phyloP scores from a whole-genome alignment of 2,888 invertebrate species.

The Amphipoea lucens region DNA sequence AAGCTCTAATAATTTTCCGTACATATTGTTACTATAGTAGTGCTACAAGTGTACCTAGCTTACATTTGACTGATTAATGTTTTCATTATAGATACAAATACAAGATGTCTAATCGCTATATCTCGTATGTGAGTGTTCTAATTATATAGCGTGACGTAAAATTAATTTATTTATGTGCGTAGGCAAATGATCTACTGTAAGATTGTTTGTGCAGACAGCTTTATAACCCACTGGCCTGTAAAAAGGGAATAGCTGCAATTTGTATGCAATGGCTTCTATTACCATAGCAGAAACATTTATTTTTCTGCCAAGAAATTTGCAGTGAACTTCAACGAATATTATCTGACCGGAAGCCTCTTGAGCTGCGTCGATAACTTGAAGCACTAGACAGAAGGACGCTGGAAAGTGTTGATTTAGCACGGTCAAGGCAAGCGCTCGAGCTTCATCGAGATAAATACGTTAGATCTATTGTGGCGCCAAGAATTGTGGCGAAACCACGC shows the following conservation, averaged over 20 bases:
- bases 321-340: slow-evolving; percentile 25
- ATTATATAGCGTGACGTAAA: slow-evolving; percentile 43
- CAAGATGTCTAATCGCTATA: not conserved
- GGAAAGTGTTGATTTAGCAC: slow-evolving; percentile 53
- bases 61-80: slow-evolving; percentile 43
- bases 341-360: slow-evolving; percentile 31
- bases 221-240: slow-evolving; percentile 42
- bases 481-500: slow-evolving; percentile 35
- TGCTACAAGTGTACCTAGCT: not conserved
- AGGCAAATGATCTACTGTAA: slow-evolving; percentile 12
- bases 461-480: slow-evolving; percentile 43
- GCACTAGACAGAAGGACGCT: slow-evolving; percentile 32
- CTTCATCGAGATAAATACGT: slow-evolving; percentile 57
- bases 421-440: slow-evolving; percentile 58
- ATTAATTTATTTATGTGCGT: slow-evolving; percentile 24
- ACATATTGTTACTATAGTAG: slow-evolving; percentile 18
- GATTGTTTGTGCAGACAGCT: slow-evolving; percentile 19
- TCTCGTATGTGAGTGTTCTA: slow-evolving; percentile 14
- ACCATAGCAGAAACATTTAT: slow-evolving; percentile 31
- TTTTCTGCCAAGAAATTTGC: slow-evolving; percentile 28
- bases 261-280: slow-evolving; percentile 47
- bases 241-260: slow-evolving; percentile 31
- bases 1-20: slow-evolving; percentile 20
- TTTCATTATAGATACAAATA: slow-evolving; percentile 18
- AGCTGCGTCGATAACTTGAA: slow-evolving; percentile 47